These are phyloP conservation scores for Lamproptera curius DNA, from an alignment of 2,888 invertebrate genomes.

Conservation along the genomic window DNA sequence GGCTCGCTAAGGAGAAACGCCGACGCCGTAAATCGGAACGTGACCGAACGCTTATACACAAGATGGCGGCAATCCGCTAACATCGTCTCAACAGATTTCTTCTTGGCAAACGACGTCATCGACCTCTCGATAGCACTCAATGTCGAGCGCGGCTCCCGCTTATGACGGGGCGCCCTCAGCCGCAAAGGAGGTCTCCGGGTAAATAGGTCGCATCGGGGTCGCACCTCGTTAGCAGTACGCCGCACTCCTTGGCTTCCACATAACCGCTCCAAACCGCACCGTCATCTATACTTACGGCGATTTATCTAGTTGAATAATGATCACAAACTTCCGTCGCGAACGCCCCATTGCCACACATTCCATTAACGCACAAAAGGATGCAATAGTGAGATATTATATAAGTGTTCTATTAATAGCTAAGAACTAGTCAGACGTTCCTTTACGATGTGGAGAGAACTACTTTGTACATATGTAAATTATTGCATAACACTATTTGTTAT, in stretches of 20 bases:
- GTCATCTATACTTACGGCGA: constrained; percentile 36
- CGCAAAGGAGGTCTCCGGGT: constrained; percentile 55
- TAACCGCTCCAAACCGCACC: constrained; percentile 25
- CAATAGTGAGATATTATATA: constrained; percentile 55
- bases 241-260: constrained; percentile 51
- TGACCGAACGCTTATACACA: constrained; percentile 82
- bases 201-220: constrained; percentile 29
- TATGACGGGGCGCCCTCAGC: constrained; percentile 55
- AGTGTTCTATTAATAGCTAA: constrained; percentile 41
- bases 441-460: not conserved
- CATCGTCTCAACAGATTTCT: constrained; percentile 86
- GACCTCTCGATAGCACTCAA: constrained; percentile 80
- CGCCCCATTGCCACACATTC: constrained; percentile 43
- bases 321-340: constrained; percentile 34
- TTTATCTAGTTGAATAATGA: constrained; percentile 37
- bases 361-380: constrained; percentile 33
- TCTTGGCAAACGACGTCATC: constrained; percentile 83
- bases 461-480: constrained; percentile 20
- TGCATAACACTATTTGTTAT: not conserved
- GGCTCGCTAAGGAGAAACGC: constrained; percentile 82
- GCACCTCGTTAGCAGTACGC: constrained; percentile 29
- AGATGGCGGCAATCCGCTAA: constrained; percentile 83
- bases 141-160: constrained; percentile 54
- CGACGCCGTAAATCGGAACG: constrained; percentile 82
- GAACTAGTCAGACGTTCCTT: constrained; percentile 52